Percentiles rank a stretch among this genome's conserved stretches.
Evolutionary conservation across 92 coral and sea anemone species (phyloP).

Genomic region (Meandrina meandrites): DNA sequence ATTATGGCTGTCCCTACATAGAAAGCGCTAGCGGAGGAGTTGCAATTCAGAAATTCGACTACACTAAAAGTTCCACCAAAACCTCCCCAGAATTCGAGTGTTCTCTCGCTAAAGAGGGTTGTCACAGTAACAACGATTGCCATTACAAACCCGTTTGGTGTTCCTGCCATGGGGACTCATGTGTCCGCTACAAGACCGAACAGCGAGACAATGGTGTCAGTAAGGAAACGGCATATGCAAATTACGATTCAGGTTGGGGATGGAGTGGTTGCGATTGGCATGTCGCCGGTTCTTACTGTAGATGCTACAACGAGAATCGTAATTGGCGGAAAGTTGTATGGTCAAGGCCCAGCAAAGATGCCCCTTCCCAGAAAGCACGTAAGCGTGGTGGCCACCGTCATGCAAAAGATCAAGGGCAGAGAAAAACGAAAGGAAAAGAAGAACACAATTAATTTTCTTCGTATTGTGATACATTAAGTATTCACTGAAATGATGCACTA

Average conservation of each 20-base stretch:
- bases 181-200: background rate
- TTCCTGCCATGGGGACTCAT: background rate
- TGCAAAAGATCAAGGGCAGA: background rate
- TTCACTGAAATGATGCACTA: background rate
- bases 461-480: background rate
- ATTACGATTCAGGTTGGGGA: background rate
- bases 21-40: background rate
- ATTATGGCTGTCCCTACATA: background rate
- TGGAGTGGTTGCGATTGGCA: constrained; percentile 48
- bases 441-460: background rate
- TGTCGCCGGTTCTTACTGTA: constrained; percentile 14
- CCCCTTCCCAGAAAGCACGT: background rate
- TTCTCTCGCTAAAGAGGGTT: background rate
- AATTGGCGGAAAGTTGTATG: background rate
- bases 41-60: background rate
- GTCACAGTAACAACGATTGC: background rate
- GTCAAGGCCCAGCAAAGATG: background rate
- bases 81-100: background rate
- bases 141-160: background rate
- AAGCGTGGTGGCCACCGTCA: background rate
- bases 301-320: background rate
- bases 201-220: background rate
- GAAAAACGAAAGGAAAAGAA: background rate
- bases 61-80: background rate
- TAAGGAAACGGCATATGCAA: background rate